These are phyloP conservation scores for Ctenopoma multispine DNA, from an alignment of 2,797 vertebrate species.

Conservation along the genomic window DNA sequence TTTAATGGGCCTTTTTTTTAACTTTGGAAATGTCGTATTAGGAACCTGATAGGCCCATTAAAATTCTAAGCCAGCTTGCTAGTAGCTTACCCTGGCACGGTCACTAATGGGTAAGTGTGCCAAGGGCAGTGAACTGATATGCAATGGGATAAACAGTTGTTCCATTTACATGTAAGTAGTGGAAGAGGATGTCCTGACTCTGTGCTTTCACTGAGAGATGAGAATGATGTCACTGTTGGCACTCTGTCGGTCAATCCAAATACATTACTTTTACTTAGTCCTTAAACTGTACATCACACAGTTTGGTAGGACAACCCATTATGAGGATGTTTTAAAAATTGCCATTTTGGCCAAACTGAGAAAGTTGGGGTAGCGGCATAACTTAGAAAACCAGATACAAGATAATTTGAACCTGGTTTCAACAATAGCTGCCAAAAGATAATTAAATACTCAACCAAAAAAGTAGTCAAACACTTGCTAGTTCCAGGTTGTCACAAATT, in stretches of 20 bases:
- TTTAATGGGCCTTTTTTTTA: slow-evolving; percentile 18
- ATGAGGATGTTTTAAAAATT: neutral
- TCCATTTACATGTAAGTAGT: slow-evolving; percentile 54
- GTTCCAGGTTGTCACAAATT: too few relatives aligned
- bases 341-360: neutral
- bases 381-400: too few relatives aligned
- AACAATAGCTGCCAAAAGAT: neutral
- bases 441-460: too few relatives aligned
- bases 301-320: neutral
- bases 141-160: slow-evolving; percentile 40
- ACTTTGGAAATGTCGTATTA: slow-evolving; percentile 42
- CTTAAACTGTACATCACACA: too few relatives aligned
- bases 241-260: neutral
- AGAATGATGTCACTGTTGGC: slow-evolving; percentile 59
- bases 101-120: slow-evolving; percentile 38
- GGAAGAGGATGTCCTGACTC: slow-evolving; percentile 64
- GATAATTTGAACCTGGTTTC: neutral
- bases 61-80: slow-evolving; percentile 32
- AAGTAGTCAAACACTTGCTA: too few relatives aligned
- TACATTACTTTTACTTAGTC: neutral
- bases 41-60: slow-evolving; percentile 56
- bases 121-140: slow-evolving; percentile 43
- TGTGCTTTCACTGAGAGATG: slow-evolving; percentile 63
- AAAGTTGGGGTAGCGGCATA: neutral
- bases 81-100: slow-evolving; percentile 52